Evolutionary conservation across 2,113 vertebrate species (phyloP).

Genomic region (Tiliqua scincoides): DNA sequence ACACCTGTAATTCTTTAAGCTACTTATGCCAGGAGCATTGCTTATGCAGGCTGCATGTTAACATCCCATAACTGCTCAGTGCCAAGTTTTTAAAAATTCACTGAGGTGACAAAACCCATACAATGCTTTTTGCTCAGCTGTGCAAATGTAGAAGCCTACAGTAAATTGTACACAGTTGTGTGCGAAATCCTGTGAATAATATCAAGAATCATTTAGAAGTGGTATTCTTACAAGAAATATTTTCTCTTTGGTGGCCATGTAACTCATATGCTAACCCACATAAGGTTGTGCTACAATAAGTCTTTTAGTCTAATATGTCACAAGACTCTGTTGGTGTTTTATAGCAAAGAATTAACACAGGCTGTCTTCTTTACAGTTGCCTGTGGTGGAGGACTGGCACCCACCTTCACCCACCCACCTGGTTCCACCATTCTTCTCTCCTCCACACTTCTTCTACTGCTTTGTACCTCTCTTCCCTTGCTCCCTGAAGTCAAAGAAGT

Average conservation of each 20-base stretch:
- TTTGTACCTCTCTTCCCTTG: no score
- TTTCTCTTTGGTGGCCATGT: neutral
- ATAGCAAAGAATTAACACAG: no score
- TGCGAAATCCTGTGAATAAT: neutral
- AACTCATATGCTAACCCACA: neutral
- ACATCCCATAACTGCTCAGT: rapidly evolving
- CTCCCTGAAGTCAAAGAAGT: no score
- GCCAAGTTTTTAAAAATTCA: neutral
- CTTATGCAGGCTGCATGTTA: neutral
- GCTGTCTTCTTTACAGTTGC: no score
- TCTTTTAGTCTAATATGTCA: no score
- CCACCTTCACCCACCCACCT: no score
- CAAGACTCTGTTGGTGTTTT: no score
- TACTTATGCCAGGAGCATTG: neutral
- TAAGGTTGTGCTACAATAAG: neutral
- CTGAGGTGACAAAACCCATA: neutral
- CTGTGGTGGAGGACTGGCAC: no score
- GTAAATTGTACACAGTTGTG: neutral
- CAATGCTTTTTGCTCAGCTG: neutral
- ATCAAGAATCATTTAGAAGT: neutral
- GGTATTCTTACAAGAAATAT: neutral
- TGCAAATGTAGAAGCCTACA: neutral
- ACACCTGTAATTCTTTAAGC: neutral
- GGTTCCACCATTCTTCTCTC: no score
- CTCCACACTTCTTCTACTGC: no score